Evolutionary conservation across 2,888 invertebrate genomes (phyloP), one percentile per base, ranked within the genome.

Genomic region (Operophtera brumata): DNA sequence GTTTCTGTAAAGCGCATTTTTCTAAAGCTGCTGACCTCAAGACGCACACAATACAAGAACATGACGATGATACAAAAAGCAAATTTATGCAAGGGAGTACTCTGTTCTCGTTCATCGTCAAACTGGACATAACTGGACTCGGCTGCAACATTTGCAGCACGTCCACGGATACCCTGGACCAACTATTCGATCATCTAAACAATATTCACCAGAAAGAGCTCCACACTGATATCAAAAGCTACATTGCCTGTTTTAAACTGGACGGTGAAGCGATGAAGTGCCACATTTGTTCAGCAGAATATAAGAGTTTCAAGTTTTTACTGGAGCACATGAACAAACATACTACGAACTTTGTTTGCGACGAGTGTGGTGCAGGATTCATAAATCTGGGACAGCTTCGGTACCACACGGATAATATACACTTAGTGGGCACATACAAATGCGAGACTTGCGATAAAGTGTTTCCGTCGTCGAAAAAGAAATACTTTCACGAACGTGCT

Each of bases 271-370:
- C 72, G 32, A 49, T 83, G 2, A 68, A 66, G 13, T 86, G 85
- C 58, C 75, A 73, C 0, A 68, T 81, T 0, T 86, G 86, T 54
- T 56, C 65, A 0, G 57, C 65, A 0, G 69, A 68, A 25, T 82
- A 75, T 54, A 59, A 61, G 2, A 75, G 71, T 0, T 86, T 85
- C 47, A 83, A 84, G 57, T 64, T 75, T 0, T 54, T 85, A 1
- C 79, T 80, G 30, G 80, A 82, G 46, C 85, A 85, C 37, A 85
- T 86, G 84, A 83, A 81, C 48, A 65, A 70, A 0, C 85, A 85
- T 66, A 84, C 72, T 20, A 71, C 75, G 1, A 81, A 83, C 53
- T 80, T 76, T 42, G 59, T 75, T 5, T 85, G 85, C 40, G 68
- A 73, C 1, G 65, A 74, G 25, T 82, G 84, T 43, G 73, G 73